Percentiles rank a stretch among this genome's conserved stretches.
Evolutionary conservation across 2,888 invertebrate species (phyloP).

Genomic region (Monoplex corrugatus): DNA sequence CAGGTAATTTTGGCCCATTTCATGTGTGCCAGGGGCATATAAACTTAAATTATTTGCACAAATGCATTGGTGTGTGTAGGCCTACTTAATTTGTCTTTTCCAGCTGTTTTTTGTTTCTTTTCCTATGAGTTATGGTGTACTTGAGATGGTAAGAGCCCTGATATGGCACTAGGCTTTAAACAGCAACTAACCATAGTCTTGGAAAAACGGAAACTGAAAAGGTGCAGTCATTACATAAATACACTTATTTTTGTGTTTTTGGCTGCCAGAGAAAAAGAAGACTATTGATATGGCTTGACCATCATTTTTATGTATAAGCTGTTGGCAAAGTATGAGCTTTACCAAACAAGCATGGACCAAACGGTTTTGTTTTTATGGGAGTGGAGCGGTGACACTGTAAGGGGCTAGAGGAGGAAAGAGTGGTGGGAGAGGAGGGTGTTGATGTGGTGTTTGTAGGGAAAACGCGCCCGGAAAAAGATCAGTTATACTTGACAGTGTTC

Average conservation of each 20-base stretch:
- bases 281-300: not conserved
- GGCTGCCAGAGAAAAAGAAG: not conserved
- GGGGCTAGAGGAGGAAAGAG: not conserved
- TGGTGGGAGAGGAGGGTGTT: not conserved
- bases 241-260: not conserved
- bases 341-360: not conserved
- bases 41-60: too few relatives aligned
- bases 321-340: not conserved
- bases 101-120: too few relatives aligned
- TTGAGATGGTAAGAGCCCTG: too few relatives aligned
- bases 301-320: not conserved
- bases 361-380: too few relatives aligned
- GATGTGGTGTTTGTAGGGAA: not conserved
- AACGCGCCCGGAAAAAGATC: not conserved
- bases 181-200: too few relatives aligned
- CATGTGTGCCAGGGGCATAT: too few relatives aligned
- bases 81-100: too few relatives aligned
- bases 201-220: not conserved
- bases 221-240: too few relatives aligned
- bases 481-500: not conserved
- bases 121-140: too few relatives aligned
- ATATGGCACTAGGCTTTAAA: too few relatives aligned
- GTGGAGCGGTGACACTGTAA: not conserved
- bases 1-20: too few relatives aligned
- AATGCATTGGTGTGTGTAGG: too few relatives aligned